phyloP scores from a whole-genome alignment of 2,888 invertebrate species.

The Cheilosia vulpina region DNA sequence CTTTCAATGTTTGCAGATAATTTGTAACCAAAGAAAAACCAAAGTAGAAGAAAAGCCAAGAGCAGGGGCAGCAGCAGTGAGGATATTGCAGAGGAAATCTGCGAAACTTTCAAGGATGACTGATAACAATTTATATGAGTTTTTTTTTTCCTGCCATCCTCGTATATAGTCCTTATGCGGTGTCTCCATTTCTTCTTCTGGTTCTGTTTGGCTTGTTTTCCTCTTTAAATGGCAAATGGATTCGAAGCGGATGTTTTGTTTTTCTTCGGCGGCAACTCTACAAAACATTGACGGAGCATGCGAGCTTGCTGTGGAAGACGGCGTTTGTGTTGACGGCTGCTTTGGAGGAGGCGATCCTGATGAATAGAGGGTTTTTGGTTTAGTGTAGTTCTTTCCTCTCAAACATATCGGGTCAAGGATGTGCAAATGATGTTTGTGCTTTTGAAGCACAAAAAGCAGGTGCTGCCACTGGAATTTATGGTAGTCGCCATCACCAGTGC shows the following conservation, averaged over 20 bases:
- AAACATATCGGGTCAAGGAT: constrained; percentile 64
- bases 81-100: constrained; percentile 54
- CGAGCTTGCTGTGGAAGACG: background rate
- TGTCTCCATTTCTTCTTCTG: constrained; percentile 47
- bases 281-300: constrained; percentile 2
- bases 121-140: constrained; percentile 74
- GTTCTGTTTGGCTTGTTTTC: constrained; percentile 52
- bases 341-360: constrained; percentile 14
- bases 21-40: constrained; percentile 67
- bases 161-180: constrained; percentile 23
- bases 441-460: background rate
- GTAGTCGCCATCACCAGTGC: too few species aligned
- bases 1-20: constrained; percentile 74
- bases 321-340: constrained; percentile 56
- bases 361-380: constrained; percentile 22
- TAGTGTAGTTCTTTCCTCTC: constrained; percentile 3
- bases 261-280: constrained; percentile 26
- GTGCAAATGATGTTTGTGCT: constrained; percentile 46
- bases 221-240: constrained; percentile 52
- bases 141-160: constrained; percentile 15
- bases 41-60: constrained; percentile 21
- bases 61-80: constrained; percentile 2
- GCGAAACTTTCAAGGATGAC: constrained; percentile 74
- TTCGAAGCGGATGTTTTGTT: constrained; percentile 65
- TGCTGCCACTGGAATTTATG: background rate